A percentile compares a stretch with the other conserved stretches of the same genome.
Evolutionary conservation across 1,140 invertebrate genomes (phyloP).

Genomic region (Plutomurus gul): DNA sequence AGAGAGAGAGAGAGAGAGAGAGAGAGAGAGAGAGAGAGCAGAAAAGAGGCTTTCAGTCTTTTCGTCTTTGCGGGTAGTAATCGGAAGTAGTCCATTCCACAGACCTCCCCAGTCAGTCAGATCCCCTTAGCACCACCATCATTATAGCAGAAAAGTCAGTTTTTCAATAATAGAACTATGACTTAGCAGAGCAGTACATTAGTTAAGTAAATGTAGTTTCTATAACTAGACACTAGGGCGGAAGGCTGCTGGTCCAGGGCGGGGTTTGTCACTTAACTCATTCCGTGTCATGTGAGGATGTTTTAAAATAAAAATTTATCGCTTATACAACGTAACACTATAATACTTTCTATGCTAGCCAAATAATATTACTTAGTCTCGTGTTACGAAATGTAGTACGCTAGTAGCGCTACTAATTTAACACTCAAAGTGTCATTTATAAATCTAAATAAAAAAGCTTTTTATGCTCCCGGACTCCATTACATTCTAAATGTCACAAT

Average conservation of each 20-base stretch:
- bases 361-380: neutral
- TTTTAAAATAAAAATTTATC: constrained; percentile 2
- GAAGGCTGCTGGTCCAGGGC: too few relatives aligned
- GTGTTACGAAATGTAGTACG: neutral
- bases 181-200: too few relatives aligned
- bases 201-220: neutral
- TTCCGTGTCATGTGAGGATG: neutral
- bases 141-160: too few relatives aligned
- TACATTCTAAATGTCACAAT: too few relatives aligned
- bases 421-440: neutral
- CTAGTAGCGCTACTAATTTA: neutral
- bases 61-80: neutral
- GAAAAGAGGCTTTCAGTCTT: too few relatives aligned
- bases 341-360: neutral
- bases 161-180: too few relatives aligned
- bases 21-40: too few relatives aligned
- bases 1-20: too few relatives aligned
- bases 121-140: too few relatives aligned
- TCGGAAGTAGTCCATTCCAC: too few relatives aligned
- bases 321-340: neutral
- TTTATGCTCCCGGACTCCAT: too few relatives aligned
- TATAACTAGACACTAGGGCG: too few relatives aligned
- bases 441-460: neutral
- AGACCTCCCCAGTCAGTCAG: neutral
- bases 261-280: constrained; percentile 1